Conservation (phyloP, 2,888 invertebrate genomes). For the Neoscelio sp. region DNA sequence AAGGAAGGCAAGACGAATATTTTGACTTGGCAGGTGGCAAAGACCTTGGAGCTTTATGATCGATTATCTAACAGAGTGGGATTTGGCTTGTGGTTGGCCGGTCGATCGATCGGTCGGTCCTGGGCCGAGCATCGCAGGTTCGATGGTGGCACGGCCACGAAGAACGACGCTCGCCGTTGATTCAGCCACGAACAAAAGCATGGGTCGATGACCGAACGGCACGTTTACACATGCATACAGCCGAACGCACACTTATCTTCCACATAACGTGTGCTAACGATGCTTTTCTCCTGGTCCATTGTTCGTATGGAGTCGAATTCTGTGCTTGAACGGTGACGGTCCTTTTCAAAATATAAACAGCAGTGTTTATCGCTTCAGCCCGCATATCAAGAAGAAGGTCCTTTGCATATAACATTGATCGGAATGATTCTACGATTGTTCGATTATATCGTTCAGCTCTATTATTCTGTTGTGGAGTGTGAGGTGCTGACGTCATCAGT, state of each 20-base stretch:
- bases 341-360: no score
- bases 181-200: slow-evolving; percentile 70
- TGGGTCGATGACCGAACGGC: slow-evolving; percentile 67
- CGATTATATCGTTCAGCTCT: no score
- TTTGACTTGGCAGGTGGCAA: slow-evolving; percentile 70
- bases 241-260: slow-evolving; percentile 49
- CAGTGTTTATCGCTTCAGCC: no score
- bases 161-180: slow-evolving; percentile 62
- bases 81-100: slow-evolving; percentile 64
- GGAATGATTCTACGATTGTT: no score
- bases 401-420: no score
- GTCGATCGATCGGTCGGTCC: slow-evolving; percentile 63
- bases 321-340: no score
- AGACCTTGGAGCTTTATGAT: slow-evolving; percentile 70
- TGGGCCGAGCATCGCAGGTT: slow-evolving; percentile 67
- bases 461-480: no score
- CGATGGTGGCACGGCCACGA: slow-evolving; percentile 53
- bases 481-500: no score
- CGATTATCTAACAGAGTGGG: slow-evolving; percentile 64
- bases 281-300: slow-evolving; percentile 36
- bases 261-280: slow-evolving; percentile 18
- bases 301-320: no score
- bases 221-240: slow-evolving; percentile 66
- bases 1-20: slow-evolving; percentile 25
- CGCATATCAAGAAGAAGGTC: no score